A percentile compares a stretch with the other conserved stretches of the same genome.
Evolutionary conservation across 2,888 invertebrate genomes (phyloP).

Genomic region (Limnephilus lunatus): DNA sequence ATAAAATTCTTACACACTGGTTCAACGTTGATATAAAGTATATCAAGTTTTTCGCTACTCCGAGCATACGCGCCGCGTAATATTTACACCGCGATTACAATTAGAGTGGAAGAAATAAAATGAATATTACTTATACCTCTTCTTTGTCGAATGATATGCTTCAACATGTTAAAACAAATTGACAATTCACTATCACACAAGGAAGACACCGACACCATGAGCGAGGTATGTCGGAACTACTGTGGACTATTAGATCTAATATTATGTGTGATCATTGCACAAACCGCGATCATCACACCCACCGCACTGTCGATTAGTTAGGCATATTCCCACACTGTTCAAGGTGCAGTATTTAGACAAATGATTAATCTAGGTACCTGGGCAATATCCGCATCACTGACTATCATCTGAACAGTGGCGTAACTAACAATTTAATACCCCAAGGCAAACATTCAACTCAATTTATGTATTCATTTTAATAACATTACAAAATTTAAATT

Average conservation of each 20-base stretch:
- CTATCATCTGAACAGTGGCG: background rate
- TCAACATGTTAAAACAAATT: background rate
- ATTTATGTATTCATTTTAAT: too few species aligned
- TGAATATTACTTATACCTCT: background rate
- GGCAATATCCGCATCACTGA: background rate
- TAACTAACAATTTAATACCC: background rate
- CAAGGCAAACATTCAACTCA: background rate
- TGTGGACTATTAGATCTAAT: background rate
- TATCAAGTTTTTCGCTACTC: too few species aligned
- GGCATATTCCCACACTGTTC: background rate
- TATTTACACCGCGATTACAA: too few species aligned
- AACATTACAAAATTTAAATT: too few species aligned
- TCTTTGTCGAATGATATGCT: background rate
- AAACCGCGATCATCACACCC: background rate
- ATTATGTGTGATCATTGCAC: background rate
- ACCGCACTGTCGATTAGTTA: background rate
- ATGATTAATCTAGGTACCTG: background rate
- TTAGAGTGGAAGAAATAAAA: too few species aligned
- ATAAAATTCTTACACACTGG: too few species aligned
- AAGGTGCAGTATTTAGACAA: background rate
- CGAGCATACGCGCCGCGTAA: too few species aligned
- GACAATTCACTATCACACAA: background rate
- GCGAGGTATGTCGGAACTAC: background rate
- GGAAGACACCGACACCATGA: background rate
- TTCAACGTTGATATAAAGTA: too few species aligned